Evolutionary conservation across 2,888 invertebrate species (phyloP).

Genomic region (Prosapia bicincta): DNA sequence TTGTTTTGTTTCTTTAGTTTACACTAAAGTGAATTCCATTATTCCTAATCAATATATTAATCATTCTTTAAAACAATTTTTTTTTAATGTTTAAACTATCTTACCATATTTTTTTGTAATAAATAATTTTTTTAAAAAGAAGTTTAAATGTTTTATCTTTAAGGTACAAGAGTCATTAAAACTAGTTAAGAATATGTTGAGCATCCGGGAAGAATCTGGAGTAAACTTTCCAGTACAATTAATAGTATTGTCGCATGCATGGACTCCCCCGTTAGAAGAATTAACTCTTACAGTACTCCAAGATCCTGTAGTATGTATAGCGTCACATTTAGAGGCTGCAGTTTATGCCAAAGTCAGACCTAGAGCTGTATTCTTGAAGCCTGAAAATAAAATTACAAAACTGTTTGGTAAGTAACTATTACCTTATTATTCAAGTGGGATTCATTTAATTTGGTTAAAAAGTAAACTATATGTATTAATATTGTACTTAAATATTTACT

Average conservation of each 20-base stretch:
- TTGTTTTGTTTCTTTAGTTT: no score
- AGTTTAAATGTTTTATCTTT: no score
- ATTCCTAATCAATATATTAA: no score
- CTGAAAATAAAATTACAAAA: slow-evolving; percentile 48
- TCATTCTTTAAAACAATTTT: no score
- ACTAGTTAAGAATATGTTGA: not conserved
- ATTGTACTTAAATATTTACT: no score
- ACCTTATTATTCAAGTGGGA: no score
- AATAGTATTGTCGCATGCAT: slow-evolving; percentile 45
- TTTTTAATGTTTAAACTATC: no score
- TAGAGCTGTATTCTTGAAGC: slow-evolving; percentile 47
- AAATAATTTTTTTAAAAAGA: no score
- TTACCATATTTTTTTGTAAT: no score
- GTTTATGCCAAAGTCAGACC: slow-evolving; percentile 60
- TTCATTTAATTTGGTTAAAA: no score
- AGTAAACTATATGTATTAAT: no score
- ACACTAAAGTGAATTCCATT: no score
- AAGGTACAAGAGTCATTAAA: not conserved
- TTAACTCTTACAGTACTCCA: slow-evolving; percentile 53
- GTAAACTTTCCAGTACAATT: not conserved
- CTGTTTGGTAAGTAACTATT: slow-evolving; percentile 44
- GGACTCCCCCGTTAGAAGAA: slow-evolving; percentile 58
- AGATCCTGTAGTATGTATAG: slow-evolving; percentile 63
- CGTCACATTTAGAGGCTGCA: slow-evolving; percentile 70
- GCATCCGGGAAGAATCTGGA: not conserved